Evolutionary conservation across 2,113 vertebrate genomes (phyloP).

Genomic region (Uria lomvia): DNA sequence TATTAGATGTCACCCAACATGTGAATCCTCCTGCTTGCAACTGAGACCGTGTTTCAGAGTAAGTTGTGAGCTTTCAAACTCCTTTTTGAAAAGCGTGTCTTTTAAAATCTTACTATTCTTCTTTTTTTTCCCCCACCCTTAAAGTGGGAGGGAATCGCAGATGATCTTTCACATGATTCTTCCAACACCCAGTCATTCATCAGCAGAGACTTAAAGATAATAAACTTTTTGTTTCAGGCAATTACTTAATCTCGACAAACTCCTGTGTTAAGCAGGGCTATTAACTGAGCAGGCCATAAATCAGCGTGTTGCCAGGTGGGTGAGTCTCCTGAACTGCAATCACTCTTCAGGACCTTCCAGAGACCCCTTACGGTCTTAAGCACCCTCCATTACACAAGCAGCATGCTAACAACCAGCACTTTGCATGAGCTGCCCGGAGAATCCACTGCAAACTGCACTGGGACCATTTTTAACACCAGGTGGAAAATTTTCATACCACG

Average conservation of each 20-base stretch:
- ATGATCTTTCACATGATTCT: slow-evolving; percentile 74
- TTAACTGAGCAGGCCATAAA: slow-evolving; percentile 84
- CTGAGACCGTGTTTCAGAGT: not conserved
- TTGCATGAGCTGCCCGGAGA: slow-evolving; percentile 27
- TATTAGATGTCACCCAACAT: not conserved
- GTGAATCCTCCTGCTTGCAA: not conserved
- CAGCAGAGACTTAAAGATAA: slow-evolving; percentile 80
- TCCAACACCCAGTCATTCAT: slow-evolving; percentile 78
- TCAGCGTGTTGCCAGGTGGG: slow-evolving; percentile 81
- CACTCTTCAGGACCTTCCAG: slow-evolving; percentile 75
- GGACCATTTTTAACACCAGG: slow-evolving; percentile 74
- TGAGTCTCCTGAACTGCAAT: slow-evolving; percentile 82
- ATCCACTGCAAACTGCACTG: slow-evolving; percentile 27
- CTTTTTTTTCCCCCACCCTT: not conserved
- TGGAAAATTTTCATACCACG: slow-evolving; percentile 62
- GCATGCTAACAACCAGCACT: slow-evolving; percentile 77
- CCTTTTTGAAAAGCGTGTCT: slow-evolving; percentile 1
- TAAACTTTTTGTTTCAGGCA: slow-evolving; percentile 85
- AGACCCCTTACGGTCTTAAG: slow-evolving; percentile 81
- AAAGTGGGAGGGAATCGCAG: slow-evolving; percentile 59
- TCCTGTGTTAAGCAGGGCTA: slow-evolving; percentile 82
- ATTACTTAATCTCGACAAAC: slow-evolving; percentile 88
- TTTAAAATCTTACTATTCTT: slow-evolving; percentile 40
- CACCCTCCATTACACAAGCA: slow-evolving; percentile 82
- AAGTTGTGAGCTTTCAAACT: not conserved